Base-by-base conservation (phyloP, 2,888 invertebrate species). In the Ditylenchus weischeri region DNA sequence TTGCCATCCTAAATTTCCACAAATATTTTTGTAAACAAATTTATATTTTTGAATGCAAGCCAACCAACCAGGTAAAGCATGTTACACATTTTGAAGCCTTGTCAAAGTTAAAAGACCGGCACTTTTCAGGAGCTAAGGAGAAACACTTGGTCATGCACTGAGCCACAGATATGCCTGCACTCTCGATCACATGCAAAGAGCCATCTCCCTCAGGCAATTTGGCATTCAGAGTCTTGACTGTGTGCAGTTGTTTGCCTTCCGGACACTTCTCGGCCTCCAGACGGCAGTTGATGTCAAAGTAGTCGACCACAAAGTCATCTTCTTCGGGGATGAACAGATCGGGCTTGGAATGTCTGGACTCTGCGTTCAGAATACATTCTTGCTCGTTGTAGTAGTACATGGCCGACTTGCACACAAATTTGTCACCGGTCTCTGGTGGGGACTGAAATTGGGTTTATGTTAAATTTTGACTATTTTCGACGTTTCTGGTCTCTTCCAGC, bases 361-460 rank as follows among this genome's bases (percentile, higher is more conserved):
- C 83, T n/a, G 80, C 78, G 69, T 83, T 83, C 57, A 83, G 70
- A 69, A 83, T 83, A 72, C 83, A 83, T 69, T 83, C 83, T 65
- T 78, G 75, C 48, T 83, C 81, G 69, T 81, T 82, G 78, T 83
- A 83, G 74, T 83, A 83, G 74, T 83, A 83, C 83, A 83, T 83
- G 57, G 78, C 83, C n/a, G 83, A 83, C 69, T 79, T 80, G 77
- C 83, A 83, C 48, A 75, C 75, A 71, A 81, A 80, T 65, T 76
- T 76, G 23, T 79, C 77, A 51, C 81, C 82, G 50, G 81, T 79
- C 76, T 82, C 82, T 61, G 82, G 79, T 36, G 82, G 82, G 82
- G 82, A 69, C 78, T 79, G 61, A 63, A 78, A 65, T 23, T 5
- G n/a, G n/a, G n/a, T 6, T 66, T 38, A 66, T 6, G 38, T 2